phyloP scores from a whole-genome alignment of 37 sponge, comb jelly and placozoan species.

The Cliona cf. orientalis region DNA sequence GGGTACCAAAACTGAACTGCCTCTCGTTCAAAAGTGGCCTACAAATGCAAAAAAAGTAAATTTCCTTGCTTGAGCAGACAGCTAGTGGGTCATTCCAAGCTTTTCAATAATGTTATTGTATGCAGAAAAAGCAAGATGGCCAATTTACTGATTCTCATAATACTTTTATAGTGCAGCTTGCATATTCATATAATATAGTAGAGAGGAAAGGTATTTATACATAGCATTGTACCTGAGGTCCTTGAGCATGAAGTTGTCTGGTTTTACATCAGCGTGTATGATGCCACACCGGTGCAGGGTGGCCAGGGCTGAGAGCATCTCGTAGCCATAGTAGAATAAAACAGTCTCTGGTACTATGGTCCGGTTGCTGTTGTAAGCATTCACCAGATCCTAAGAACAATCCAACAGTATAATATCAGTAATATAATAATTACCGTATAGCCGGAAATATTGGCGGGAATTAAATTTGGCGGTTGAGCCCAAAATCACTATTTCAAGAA shows the following conservation, averaged over 20 bases:
- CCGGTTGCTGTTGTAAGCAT: neutral
- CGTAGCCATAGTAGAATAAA: conserved; percentile 26
- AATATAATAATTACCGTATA: too few species aligned
- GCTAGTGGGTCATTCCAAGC: too few species aligned
- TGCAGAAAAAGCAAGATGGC: conserved; percentile 1
- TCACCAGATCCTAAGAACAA: conserved; percentile 30
- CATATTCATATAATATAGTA: too few species aligned
- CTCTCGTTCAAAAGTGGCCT: neutral
- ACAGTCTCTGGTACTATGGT: neutral
- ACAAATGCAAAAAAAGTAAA: too few species aligned
- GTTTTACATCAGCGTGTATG: conserved; percentile 63
- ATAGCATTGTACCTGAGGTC: conserved; percentile 20
- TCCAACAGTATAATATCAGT: too few species aligned
- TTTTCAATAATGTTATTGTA: neutral
- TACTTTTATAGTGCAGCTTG: too few species aligned
- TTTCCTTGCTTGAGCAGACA: too few species aligned
- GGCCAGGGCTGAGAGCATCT: conserved; percentile 30
- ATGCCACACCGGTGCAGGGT: conserved; percentile 42
- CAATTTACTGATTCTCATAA: too few species aligned
- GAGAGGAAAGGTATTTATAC: neutral
- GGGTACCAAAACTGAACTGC: neutral
- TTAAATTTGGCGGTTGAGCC: too few species aligned
- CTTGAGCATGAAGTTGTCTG: conserved; percentile 63
- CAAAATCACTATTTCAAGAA: too few species aligned
- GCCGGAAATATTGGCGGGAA: too few species aligned